Evolutionary conservation across 2,888 invertebrate species (phyloP).

Genomic region (Halictus ligatus): DNA sequence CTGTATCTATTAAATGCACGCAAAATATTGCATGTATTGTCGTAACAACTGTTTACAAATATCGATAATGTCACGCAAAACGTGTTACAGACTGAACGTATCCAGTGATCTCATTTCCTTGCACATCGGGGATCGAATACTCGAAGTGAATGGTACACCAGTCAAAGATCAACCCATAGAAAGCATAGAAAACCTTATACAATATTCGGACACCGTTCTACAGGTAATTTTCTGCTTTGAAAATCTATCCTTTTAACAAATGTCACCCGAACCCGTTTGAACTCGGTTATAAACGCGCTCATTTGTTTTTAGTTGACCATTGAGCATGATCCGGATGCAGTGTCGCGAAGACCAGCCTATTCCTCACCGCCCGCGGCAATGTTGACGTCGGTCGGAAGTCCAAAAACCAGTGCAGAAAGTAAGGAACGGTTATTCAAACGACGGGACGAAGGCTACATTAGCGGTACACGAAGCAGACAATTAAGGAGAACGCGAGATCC

Average conservation of each 20-base stretch:
- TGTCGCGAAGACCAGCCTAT: conserved; percentile 86
- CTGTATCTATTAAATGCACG: conserved; percentile 62
- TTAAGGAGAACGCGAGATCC: conserved; percentile 86
- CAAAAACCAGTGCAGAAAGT: conserved; percentile 81
- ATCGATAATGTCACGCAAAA: conserved; percentile 39
- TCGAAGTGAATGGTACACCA: conserved; percentile 96
- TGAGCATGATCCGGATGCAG: conserved; percentile 94
- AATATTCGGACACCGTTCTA: conserved; percentile 89
- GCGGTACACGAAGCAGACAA: conserved; percentile 88
- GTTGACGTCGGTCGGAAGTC: conserved; percentile 83
- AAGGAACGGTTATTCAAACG: conserved; percentile 86
- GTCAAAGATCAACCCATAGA: conserved; percentile 92
- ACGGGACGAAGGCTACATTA: conserved; percentile 87
- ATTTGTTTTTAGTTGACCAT: conserved; percentile 89
- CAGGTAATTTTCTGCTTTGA: conserved; percentile 86
- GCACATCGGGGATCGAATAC: conserved; percentile 96
- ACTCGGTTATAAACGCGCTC: neutral
- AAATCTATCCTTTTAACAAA: neutral
- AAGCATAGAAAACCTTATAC: conserved; percentile 91
- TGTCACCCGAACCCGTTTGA: neutral
- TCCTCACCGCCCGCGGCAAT: conserved; percentile 83
- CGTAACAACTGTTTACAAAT: neutral
- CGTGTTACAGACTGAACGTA: conserved; percentile 89
- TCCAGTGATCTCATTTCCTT: conserved; percentile 93
- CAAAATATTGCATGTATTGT: conserved; percentile 63